Percentiles rank a stretch among this genome's conserved stretches.
Conservation (phyloP, 2,797 vertebrate species). For the Sciurus carolinensis region DNA sequence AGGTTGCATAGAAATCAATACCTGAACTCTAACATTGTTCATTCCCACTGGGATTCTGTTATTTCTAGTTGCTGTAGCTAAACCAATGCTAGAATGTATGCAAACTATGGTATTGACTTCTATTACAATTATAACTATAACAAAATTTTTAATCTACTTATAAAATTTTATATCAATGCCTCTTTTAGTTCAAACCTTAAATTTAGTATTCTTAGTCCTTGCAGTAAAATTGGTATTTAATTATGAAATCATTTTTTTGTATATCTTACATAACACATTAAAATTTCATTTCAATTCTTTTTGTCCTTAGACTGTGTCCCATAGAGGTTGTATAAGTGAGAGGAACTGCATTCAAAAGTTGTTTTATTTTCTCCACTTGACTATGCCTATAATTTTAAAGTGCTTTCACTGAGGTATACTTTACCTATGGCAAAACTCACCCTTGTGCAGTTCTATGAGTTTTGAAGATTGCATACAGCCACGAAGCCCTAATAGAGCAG, state of each 20-base stretch:
- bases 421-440: background rate
- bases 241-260: background rate
- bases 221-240: background rate
- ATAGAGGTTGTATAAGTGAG: background rate
- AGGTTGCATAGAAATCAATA: slow-evolving; percentile 28
- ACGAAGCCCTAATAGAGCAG: background rate
- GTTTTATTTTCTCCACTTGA: background rate
- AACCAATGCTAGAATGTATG: background rate
- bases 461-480: background rate
- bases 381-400: background rate
- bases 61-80: background rate
- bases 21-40: background rate
- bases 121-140: background rate
- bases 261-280: background rate
- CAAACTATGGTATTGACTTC: background rate
- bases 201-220: background rate
- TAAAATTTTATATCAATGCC: background rate
- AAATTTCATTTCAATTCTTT: slow-evolving; percentile 29
- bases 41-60: background rate
- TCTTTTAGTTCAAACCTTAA: slow-evolving; percentile 38
- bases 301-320: background rate
- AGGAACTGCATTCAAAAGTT: background rate
- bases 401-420: slow-evolving; percentile 14
- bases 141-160: background rate
- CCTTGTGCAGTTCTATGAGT: background rate